Percentiles rank a stretch among this genome's conserved stretches.
Conservation (phyloP, 2,797 vertebrate genomes). For the Pyrocephalus nanus region DNA sequence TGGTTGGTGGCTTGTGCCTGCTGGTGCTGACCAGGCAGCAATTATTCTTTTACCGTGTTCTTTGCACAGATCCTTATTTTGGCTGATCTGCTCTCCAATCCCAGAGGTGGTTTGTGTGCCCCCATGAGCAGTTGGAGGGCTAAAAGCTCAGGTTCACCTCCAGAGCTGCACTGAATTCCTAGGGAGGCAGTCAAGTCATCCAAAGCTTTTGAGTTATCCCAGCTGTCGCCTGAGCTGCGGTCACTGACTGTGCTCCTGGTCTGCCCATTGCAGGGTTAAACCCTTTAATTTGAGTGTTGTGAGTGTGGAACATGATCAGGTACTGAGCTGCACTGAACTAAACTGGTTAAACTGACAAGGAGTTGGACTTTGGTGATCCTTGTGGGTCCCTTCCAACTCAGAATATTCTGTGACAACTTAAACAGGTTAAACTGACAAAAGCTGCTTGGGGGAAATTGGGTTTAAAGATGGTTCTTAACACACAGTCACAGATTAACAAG, state of each 20-base stretch:
- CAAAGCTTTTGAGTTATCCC: neutral
- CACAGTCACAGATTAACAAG: neutral
- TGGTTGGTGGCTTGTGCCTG: neutral
- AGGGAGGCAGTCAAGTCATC: neutral
- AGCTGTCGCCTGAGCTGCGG: neutral
- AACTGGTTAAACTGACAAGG: neutral
- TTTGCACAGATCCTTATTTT: neutral
- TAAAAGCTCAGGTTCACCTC: neutral
- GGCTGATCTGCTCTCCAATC: neutral
- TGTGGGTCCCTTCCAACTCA: neutral
- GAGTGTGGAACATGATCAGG: neutral
- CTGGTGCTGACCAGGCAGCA: neutral
- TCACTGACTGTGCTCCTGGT: neutral
- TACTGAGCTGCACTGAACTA: neutral
- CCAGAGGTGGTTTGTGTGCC: neutral
- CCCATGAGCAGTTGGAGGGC: neutral
- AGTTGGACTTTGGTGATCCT: neutral
- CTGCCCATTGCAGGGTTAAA: neutral
- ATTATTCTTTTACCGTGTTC: accelerated
- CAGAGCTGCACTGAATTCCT: neutral
- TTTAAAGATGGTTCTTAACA: neutral
- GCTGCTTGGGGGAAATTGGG: neutral
- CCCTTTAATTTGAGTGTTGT: neutral
- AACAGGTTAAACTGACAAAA: neutral
- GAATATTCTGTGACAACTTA: neutral